Evolutionary conservation across 2,797 vertebrate genomes (phyloP).

Genomic region (Echeneis naucrates): DNA sequence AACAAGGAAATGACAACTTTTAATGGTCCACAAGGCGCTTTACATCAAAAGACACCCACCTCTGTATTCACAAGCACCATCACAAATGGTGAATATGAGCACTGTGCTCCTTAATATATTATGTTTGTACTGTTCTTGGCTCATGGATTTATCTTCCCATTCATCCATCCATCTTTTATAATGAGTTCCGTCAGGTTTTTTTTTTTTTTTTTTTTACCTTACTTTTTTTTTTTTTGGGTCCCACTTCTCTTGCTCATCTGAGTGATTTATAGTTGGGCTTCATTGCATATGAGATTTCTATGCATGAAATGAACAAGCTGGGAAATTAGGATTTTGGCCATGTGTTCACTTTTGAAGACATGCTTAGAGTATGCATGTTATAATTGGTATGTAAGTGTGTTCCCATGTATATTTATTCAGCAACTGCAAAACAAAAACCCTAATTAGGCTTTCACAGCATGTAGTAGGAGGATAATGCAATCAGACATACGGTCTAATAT

Average conservation of each 20-base stretch:
- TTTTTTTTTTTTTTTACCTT: conserved; percentile 25
- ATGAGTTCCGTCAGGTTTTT: conserved; percentile 58
- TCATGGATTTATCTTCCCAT: conserved; percentile 69
- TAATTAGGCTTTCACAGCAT: conserved; percentile 45
- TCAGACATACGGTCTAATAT: conserved; percentile 47
- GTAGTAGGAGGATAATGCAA: conserved; percentile 54
- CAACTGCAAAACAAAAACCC: conserved; percentile 14
- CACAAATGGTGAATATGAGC: conserved; percentile 33
- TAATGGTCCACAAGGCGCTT: neutral
- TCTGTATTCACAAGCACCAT: conserved; percentile 17
- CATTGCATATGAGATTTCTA: conserved; percentile 58
- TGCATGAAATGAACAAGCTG: conserved; percentile 53
- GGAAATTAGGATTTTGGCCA: conserved; percentile 29
- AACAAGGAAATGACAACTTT: conserved; percentile 12
- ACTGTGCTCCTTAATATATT: conserved; percentile 51
- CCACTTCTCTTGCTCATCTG: conserved; percentile 64
- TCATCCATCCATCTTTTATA: conserved; percentile 82
- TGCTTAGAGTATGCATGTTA: conserved; percentile 34
- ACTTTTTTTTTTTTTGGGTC: conserved; percentile 35
- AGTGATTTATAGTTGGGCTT: conserved; percentile 80
- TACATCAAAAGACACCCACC: conserved; percentile 23
- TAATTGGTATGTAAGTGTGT: conserved; percentile 21
- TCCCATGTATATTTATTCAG: conserved; percentile 38
- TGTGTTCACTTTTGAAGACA: conserved; percentile 26
- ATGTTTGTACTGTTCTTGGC: conserved; percentile 57